Base-by-base conservation (phyloP, 2,113 vertebrate genomes). In the Petroica traversi region DNA sequence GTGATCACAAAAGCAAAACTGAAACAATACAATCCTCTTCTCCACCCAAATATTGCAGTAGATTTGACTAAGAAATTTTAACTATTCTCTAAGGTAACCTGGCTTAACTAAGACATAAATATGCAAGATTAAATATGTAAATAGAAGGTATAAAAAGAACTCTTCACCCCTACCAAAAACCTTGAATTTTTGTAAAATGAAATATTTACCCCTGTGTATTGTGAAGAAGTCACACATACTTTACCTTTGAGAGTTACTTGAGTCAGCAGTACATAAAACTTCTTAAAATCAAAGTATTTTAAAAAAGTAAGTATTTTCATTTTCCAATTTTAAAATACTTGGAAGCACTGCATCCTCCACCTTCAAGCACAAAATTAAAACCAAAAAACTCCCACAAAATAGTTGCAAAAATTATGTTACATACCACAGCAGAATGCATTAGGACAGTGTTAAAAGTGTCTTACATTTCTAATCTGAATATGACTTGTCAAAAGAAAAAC, bases 1-100 rank as follows among this genome's bases (percentile, higher is more conserved):
- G 41, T 62, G 87, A 97, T 96, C 94, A 96, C 89, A 94, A 92
- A 78, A 93, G 91, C 91, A 94, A 92, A 92, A 88, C 78, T 3
- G n/a, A 96, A 97, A 92, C 75, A 94, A 92, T 79, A 88, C 72
- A 88, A 92, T 63, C 25, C 23, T 68, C 41, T 26, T 66, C 55
- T 66, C 77, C 41, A 22, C 59, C 82, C 41, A 94, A 93, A 93
- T 58, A 74, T 26, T 80, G 74, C 63, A 68, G 62, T 55, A 80
- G 20, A 86, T 86, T 61, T 93, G 40, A 95, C 54, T 61, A 76
- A 38, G 33, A 24, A 84, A 66, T 58, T 95, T 68, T 18, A 88
- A 77, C 57, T 52, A 38, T 41, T 72, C 25, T 40, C 12, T 17
- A 38, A 90, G 43, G 79, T 51, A 83, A 82, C 14, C 15, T 41